Conservation (phyloP, 2,888 invertebrate species). For the Dinocampus coccinellae region DNA sequence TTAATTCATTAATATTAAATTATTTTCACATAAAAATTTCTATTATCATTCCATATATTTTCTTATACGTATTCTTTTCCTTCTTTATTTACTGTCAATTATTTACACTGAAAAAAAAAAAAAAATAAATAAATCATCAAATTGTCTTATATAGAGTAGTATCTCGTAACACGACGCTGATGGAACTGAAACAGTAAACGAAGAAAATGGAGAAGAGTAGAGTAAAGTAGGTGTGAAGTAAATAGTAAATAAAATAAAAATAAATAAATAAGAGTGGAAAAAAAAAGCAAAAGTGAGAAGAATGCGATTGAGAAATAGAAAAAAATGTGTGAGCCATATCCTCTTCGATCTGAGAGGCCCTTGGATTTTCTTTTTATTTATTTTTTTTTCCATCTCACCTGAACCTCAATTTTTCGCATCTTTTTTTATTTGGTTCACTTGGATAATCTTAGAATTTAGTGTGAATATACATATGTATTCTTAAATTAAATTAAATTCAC, state of each 20-base stretch:
- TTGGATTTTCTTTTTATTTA: neutral
- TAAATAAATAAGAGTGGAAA: no score
- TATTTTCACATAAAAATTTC: no score
- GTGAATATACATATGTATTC: constrained; percentile 12
- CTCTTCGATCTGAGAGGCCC: constrained; percentile 24
- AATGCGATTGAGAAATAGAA: neutral
- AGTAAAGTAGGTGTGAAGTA: no score
- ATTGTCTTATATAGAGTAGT: neutral
- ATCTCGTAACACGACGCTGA: neutral
- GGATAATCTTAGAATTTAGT: neutral
- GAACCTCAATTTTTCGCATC: neutral
- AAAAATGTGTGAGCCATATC: constrained; percentile 22
- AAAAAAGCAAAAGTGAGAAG: no score
- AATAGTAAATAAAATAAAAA: no score
- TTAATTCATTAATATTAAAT: no score
- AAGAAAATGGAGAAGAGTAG: neutral
- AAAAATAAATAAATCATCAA: neutral
- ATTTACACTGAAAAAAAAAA: neutral
- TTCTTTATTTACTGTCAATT: neutral
- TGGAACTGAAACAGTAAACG: neutral
- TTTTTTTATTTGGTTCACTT: constrained; percentile 38
- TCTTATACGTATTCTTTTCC: no score
- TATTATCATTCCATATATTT: no score
- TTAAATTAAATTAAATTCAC: constrained; percentile 12
- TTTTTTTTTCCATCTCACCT: neutral